Evolutionary conservation across 2,888 invertebrate genomes (phyloP).

Genomic region (Frankliniella fusca): DNA sequence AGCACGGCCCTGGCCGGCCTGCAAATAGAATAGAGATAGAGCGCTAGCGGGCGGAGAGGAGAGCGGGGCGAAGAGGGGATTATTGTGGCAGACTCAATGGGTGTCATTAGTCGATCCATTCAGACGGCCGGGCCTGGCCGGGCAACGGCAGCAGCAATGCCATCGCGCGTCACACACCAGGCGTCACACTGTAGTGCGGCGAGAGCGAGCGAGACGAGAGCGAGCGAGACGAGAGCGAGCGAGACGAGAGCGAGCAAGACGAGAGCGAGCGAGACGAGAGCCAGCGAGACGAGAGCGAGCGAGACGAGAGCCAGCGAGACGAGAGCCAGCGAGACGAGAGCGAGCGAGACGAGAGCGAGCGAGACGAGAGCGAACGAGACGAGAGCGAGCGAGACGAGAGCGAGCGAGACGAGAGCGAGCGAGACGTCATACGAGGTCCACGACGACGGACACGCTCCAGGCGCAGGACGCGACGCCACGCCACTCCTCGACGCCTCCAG

Average conservation of each 20-base stretch:
- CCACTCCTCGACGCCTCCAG: not conserved
- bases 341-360: not conserved
- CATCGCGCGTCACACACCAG: not conserved
- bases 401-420: not conserved
- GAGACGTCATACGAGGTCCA: not conserved
- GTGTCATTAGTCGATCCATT: constrained; percentile 26
- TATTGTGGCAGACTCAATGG: constrained; percentile 14
- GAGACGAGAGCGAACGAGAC: too few species aligned
- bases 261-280: not conserved
- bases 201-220: not conserved
- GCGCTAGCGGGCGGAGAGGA: not conserved
- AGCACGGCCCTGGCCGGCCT: not conserved
- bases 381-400: not conserved
- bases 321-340: not conserved
- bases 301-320: not conserved
- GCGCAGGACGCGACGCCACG: not conserved
- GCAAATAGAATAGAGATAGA: not conserved
- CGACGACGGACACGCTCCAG: not conserved
- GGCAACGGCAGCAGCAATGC: not conserved
- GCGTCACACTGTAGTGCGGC: not conserved
- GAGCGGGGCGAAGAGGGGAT: too few species aligned
- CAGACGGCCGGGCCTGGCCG: not conserved
- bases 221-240: too few species aligned
- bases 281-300: too few species aligned
- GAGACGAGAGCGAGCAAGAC: not conserved